phyloP scores from a whole-genome alignment of 2,113 vertebrate species.

The Nymphicus hollandicus region DNA sequence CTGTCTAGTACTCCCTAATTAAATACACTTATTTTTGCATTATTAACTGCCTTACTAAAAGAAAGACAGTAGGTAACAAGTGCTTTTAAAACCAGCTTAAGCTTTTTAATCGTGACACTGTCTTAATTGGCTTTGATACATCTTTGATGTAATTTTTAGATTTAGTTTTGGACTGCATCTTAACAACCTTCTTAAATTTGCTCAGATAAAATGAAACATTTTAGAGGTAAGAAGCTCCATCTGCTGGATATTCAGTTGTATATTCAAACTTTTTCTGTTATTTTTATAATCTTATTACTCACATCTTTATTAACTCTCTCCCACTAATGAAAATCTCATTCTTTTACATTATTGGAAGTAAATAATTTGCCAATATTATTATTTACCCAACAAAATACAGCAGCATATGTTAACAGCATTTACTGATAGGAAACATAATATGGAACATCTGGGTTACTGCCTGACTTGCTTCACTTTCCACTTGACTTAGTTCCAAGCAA shows the following conservation, averaged over 20 bases:
- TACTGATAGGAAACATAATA: neutral
- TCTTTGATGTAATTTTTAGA: neutral
- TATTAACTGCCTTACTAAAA: neutral
- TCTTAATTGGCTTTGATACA: neutral
- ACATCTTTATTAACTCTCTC: neutral
- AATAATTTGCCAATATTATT: neutral
- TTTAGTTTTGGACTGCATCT: neutral
- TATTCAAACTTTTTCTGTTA: neutral
- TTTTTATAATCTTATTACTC: neutral
- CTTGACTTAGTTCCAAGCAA: neutral
- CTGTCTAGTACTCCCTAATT: neutral
- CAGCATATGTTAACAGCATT: neutral
- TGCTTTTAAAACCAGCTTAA: neutral
- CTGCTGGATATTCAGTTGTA: constrained; percentile 64
- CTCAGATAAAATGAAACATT: neutral
- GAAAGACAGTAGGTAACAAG: neutral
- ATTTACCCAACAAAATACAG: neutral
- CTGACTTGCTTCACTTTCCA: neutral
- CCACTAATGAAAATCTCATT: neutral
- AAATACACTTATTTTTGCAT: neutral
- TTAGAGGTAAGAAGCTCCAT: constrained; percentile 63
- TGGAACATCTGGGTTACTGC: neutral
- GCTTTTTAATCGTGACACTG: neutral
- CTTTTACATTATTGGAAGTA: neutral
- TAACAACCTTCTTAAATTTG: neutral